These are phyloP conservation scores for Sycophaga agraensis DNA, from an alignment of 1,140 invertebrate genomes.

Conservation along the genomic window DNA sequence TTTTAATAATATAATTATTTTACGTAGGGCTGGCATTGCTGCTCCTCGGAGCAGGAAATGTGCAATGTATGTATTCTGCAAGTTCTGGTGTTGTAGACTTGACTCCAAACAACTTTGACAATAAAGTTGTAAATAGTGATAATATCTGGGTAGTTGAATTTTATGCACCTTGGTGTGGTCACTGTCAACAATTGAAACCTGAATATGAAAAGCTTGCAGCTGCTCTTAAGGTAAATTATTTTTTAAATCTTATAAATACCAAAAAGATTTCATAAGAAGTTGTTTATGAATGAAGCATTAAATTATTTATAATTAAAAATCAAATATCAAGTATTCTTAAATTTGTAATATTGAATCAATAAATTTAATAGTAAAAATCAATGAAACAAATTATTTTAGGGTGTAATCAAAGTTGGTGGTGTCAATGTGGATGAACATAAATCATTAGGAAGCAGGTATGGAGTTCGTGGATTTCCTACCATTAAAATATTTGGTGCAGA, in stretches of 20 bases:
- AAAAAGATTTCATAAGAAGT: too few relatives aligned
- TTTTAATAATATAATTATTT: neutral
- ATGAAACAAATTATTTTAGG: constrained; percentile 59
- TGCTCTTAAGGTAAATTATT: constrained; percentile 73
- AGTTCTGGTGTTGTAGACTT: constrained; percentile 87
- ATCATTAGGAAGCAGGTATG: constrained; percentile 77
- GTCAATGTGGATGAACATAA: constrained; percentile 91
- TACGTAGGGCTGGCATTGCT: constrained; percentile 34
- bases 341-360: too few relatives aligned
- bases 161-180: constrained; percentile 91
- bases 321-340: too few relatives aligned
- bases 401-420: constrained; percentile 90
- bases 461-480: constrained; percentile 91
- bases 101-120: constrained; percentile 89
- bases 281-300: too few relatives aligned
- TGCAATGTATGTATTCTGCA: constrained; percentile 74
- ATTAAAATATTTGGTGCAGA: constrained; percentile 92
- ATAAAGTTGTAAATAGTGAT: constrained; percentile 80
- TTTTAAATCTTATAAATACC: too few relatives aligned
- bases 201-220: constrained; percentile 88
- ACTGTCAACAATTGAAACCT: constrained; percentile 79
- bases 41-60: constrained; percentile 41
- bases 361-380: too few relatives aligned
- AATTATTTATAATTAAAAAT: too few relatives aligned
- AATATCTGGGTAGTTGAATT: constrained; percentile 93